These are phyloP conservation scores for Epiblema foenella DNA, from an alignment of 2,888 invertebrate genomes.

Conservation along the genomic window DNA sequence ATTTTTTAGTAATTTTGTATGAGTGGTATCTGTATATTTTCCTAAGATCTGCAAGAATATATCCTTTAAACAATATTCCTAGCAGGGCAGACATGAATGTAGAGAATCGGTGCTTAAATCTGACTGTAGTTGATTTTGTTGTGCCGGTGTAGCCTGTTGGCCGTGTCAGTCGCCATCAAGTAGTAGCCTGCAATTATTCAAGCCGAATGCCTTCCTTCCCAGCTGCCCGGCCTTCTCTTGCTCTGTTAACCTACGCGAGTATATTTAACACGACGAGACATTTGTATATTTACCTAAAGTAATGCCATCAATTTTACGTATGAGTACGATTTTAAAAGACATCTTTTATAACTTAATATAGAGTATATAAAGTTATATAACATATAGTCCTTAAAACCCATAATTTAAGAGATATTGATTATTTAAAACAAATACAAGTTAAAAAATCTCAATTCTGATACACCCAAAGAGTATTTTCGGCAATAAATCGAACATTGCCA, in stretches of 20 bases:
- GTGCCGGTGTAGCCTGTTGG: slow-evolving; percentile 48
- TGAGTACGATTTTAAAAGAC: too few species aligned
- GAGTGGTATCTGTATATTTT: neutral
- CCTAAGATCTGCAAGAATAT: neutral
- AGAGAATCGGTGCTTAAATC: slow-evolving; percentile 21
- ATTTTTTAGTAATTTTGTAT: too few species aligned
- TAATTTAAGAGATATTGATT: too few species aligned
- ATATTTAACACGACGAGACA: neutral
- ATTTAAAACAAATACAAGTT: too few species aligned
- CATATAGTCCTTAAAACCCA: too few species aligned
- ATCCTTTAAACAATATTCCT: neutral
- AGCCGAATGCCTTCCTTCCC: slow-evolving; percentile 59
- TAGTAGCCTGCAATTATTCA: slow-evolving; percentile 69
- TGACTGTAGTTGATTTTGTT: slow-evolving; percentile 43
- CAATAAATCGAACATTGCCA: too few species aligned
- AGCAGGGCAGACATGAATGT: neutral
- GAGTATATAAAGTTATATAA: too few species aligned
- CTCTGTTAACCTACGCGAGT: neutral
- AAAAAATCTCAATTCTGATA: too few species aligned
- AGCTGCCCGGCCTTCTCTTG: slow-evolving; percentile 1
- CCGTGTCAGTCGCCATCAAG: slow-evolving; percentile 63
- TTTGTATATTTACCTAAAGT: neutral
- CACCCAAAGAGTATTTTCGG: too few species aligned
- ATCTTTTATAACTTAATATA: too few species aligned
- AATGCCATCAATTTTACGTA: neutral